Base-by-base conservation (phyloP, 1,140 invertebrate genomes). In the Sarcophaga bullata region DNA sequence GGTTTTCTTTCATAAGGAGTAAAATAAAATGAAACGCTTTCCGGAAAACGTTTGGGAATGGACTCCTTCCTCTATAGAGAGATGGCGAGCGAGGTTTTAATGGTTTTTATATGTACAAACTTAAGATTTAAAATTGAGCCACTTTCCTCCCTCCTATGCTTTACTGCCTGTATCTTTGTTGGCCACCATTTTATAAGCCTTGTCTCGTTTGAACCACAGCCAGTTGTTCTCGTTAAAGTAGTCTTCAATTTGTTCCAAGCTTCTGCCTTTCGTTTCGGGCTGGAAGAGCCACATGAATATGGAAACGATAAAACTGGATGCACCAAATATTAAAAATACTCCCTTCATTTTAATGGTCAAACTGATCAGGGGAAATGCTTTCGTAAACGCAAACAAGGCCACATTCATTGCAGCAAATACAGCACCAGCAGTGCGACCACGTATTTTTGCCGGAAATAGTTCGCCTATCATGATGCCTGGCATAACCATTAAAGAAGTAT, bases 231-330 rank as follows among this genome's bases (percentile, higher is more conserved):
- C 93, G 85, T 93, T 91, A 86, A 95, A 95, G 87, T 95, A 95
- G 88, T 95, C 93, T 90, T 95, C 94, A 82, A 97, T 96, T 91
- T 97, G 94, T 82, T 95, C 92, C 81, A 97, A 90, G 3, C 92
- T 94, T 84, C 93, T 93, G 15, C 95, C 94, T 88, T 95, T 97
- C 0, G 96, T 97, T 91, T 97, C 96, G 19, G 96, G 96, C 49
- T 97, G 90, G 78, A 95, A 91, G 0, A 96, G 90, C 84, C 92
- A 95, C 81, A 95, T 90, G 54, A 96, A 93, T 1, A 95, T 73
- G 9, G 94, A 92, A 7, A 94, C 92, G 6, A 95, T 85, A 3
- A 93, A 81, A 1, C 95, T 93, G 8, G 94, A 92, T 0, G 91
- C 88, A 19, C 94, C 95, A 86, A 97, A 97, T 15, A 95, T 88